Conservation (phyloP, 2,797 vertebrate genomes). For the Threskiornis aethiopicus region DNA sequence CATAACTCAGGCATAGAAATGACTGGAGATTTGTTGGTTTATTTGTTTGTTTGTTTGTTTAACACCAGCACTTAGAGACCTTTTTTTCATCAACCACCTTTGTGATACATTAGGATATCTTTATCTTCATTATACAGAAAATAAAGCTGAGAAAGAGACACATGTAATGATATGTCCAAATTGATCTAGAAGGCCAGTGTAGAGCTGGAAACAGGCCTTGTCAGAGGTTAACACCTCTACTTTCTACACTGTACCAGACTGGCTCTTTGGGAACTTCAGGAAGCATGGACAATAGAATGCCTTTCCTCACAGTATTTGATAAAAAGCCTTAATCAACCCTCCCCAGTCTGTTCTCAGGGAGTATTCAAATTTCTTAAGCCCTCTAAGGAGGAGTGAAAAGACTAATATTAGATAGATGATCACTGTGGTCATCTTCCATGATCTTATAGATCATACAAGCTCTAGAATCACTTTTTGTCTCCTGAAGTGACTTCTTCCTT, state of each 20-base stretch:
- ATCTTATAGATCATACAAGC: not conserved
- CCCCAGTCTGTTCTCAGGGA: fast-evolving
- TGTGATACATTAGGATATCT: not conserved
- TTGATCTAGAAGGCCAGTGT: not conserved
- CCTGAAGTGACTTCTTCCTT: not conserved
- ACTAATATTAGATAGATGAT: not conserved
- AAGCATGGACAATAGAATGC: not conserved
- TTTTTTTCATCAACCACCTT: not conserved
- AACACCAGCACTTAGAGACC: not conserved
- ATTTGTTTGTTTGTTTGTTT: not conserved
- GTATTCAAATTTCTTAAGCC: not conserved
- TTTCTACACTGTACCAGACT: not conserved
- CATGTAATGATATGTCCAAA: not conserved
- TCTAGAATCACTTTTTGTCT: not conserved
- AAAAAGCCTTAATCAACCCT: not conserved
- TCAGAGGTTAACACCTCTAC: not conserved
- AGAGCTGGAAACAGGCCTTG: not conserved
- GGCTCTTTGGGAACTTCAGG: not conserved
- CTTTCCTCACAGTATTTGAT: not conserved
- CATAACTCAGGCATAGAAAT: not conserved
- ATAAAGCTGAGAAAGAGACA: not conserved
- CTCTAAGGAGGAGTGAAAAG: not conserved
- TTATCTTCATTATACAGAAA: not conserved
- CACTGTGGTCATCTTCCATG: not conserved
- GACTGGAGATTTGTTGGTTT: too few relatives aligned